Evolutionary conservation across 92 coral and sea anemone species (phyloP).

Genomic region (Palythoa caribaeorum): DNA sequence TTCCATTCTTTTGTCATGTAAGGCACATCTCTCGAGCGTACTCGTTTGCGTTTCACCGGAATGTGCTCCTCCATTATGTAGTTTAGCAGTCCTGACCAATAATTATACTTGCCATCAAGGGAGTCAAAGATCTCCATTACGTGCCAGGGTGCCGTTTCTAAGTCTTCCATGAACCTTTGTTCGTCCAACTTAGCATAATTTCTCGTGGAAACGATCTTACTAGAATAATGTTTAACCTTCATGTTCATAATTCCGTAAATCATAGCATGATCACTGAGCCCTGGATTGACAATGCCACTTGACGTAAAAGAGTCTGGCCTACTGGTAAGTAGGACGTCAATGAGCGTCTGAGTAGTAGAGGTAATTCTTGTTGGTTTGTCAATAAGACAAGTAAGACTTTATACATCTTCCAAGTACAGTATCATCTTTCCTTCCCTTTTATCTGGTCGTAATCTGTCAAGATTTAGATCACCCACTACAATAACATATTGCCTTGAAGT

Average conservation of each 20-base stretch:
- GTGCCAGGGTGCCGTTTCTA: no score
- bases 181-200: background rate
- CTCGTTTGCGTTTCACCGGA: background rate
- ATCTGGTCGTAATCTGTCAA: slow-evolving; percentile 31
- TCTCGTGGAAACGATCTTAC: background rate
- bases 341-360: background rate
- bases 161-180: slow-evolving; percentile 9
- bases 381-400: background rate
- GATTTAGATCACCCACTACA: slow-evolving; percentile 39
- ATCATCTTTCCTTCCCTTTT: slow-evolving; percentile 25
- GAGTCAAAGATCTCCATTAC: no score
- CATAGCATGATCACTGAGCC: slow-evolving; percentile 2
- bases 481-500: slow-evolving; percentile 16
- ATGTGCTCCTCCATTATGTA: background rate
- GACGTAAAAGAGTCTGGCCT: background rate
- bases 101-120: no score
- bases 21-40: background rate
- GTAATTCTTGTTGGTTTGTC: background rate
- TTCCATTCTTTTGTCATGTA: background rate
- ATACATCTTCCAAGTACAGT: slow-evolving; percentile 21
- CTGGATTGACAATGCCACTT: slow-evolving; percentile 3
- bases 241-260: slow-evolving; percentile 9
- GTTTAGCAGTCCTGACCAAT: no score
- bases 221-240: background rate
- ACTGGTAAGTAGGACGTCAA: background rate